Percentiles rank a stretch among this genome's conserved stretches.
phyloP scores from a whole-genome alignment of 2,113 vertebrate genomes.

The Ovibos moschatus region DNA sequence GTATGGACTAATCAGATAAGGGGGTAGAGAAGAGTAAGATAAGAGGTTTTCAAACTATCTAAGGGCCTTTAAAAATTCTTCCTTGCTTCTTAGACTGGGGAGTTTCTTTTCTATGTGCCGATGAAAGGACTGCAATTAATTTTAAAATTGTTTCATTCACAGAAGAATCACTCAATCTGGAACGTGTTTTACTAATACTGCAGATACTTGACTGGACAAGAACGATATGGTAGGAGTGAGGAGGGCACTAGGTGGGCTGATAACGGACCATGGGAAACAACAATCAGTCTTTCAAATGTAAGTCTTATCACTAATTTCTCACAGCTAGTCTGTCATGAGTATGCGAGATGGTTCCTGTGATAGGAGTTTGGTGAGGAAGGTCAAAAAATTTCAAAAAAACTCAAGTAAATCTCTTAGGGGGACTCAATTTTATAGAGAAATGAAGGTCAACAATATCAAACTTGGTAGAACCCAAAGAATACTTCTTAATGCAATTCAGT shows the following conservation, averaged over 20 bases:
- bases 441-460: conserved; percentile 6
- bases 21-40: background rate
- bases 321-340: background rate
- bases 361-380: background rate
- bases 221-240: background rate
- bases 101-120: background rate
- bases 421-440: conserved; percentile 13
- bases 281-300: conserved; percentile 24
- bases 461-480: conserved; percentile 6
- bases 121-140: background rate
- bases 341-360: background rate
- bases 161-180: background rate
- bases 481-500: background rate
- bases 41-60: background rate
- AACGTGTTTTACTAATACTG: conserved; percentile 20
- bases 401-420: conserved; percentile 27
- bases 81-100: background rate
- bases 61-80: background rate
- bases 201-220: background rate
- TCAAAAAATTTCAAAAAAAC: conserved; percentile 24
- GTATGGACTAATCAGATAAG: background rate
- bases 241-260: background rate
- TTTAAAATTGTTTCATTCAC: background rate
- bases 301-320: conserved; percentile 26
- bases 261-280: background rate